These are phyloP conservation scores for Lophotriccus pileatus DNA, from an alignment of 2,797 vertebrate species.

Conservation along the genomic window DNA sequence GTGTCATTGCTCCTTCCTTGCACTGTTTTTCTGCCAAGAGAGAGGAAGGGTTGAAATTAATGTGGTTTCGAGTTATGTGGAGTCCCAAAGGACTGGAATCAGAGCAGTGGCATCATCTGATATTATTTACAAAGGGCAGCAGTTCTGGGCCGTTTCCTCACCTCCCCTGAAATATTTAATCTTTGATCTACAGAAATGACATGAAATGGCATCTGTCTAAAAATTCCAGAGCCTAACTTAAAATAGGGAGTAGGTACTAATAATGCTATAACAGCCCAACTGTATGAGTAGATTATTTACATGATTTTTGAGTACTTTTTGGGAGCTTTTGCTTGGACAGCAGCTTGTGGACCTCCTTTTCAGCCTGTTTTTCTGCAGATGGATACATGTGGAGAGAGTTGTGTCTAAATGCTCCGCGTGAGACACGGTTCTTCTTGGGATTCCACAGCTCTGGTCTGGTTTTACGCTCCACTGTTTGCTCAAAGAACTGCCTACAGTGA, in stretches of 20 bases:
- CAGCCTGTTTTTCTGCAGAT: background rate
- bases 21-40: background rate
- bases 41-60: background rate
- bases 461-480: background rate
- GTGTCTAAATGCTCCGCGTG: background rate
- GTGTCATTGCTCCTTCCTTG: background rate
- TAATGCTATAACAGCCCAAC: background rate
- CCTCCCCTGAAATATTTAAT: background rate
- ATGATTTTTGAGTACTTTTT: background rate
- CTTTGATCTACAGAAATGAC: background rate
- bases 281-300: background rate
- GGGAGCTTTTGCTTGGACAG: background rate
- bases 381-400: background rate
- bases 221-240: background rate
- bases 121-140: background rate
- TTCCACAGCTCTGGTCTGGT: background rate
- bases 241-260: background rate
- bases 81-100: background rate
- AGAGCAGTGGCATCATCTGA: rapidly evolving
- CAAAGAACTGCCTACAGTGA: background rate
- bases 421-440: background rate
- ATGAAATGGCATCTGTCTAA: background rate
- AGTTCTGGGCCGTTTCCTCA: background rate
- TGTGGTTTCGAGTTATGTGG: background rate
- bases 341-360: background rate